Evolutionary conservation across 2,888 invertebrate genomes (phyloP), one percentile per base, ranked within the genome.

Genomic region (Epistrophe grossulariae): DNA sequence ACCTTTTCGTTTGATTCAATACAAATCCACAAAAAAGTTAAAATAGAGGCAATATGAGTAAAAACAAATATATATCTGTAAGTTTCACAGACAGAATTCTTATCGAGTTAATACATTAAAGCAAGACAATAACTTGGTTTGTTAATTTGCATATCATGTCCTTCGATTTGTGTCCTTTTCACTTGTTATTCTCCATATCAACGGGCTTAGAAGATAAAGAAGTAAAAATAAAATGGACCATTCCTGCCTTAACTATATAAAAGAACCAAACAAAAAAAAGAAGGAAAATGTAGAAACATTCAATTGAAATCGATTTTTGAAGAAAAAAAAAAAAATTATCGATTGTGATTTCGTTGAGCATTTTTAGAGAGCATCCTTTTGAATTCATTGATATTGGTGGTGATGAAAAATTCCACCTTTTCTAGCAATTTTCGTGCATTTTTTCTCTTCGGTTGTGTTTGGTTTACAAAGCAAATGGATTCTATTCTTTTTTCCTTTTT

Each of bases 281-380:
- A 50, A 1, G 31, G 6, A 9, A 38, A 70, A 24, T 15, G 24
- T 9, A 55, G n/a, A 45, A 60, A 40, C 13, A n/a, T 55, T 76
- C 70, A 55, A 60, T 81, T 62, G 62, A 48, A 40, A 82, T 82
- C 81, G 77, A 81, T 77, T 71, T 81, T 77, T 5, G 24, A 13
- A 38, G 31, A 45, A 71, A 70, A 68, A 24, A 24, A 13, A 38
- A 48, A 45, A 71, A 70, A 68, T 48, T 62, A 60, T 80, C 60
- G 76, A 80, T 81, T 70, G 52, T 70, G 71, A 71, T 77, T 81
- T 70, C 31, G 35, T 64, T 57, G 48, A 35, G 38, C 15, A 52
- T 38, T 70, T 70, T 70, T 70, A 35, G 38, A 70, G 68, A 45
- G 62, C 45, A 60, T 40, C 35, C 74, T 81, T 55, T 55, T 38